Conservation (phyloP, 2,113 vertebrate genomes). For the Ochotona curzoniae region DNA sequence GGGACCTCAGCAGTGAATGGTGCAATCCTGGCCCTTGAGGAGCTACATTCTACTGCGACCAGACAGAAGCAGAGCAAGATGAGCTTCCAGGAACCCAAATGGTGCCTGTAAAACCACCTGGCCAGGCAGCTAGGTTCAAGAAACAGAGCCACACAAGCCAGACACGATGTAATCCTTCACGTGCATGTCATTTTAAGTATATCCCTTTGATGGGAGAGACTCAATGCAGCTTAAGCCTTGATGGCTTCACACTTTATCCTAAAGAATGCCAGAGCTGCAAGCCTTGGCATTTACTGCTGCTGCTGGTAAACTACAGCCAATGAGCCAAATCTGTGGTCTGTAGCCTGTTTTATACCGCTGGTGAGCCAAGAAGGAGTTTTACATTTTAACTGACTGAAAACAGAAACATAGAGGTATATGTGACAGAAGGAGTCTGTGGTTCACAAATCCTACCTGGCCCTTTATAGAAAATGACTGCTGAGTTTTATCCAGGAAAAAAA, state of each 20-base stretch:
- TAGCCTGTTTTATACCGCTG: not conserved
- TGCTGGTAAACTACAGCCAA: not conserved
- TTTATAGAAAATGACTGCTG: not conserved
- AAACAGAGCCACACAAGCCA: not conserved
- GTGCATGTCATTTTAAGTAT: not conserved
- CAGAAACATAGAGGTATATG: not conserved
- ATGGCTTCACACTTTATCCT: not conserved
- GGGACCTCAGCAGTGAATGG: not conserved
- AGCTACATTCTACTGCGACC: not conserved
- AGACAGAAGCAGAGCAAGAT: not conserved
- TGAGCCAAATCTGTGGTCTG: not conserved
- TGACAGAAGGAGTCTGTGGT: not conserved
- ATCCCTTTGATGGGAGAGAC: not conserved
- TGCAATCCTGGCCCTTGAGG: not conserved
- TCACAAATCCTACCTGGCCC: not conserved
- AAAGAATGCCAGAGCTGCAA: not conserved
- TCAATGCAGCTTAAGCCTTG: not conserved
- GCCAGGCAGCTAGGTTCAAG: not conserved
- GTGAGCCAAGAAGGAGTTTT: not conserved
- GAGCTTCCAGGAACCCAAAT: accelerated
- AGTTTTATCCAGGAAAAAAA: not conserved
- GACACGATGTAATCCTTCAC: not conserved
- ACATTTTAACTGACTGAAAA: slow-evolving; percentile 16
- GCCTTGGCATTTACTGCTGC: not conserved
- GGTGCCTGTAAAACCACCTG: not conserved